phyloP scores from a whole-genome alignment of 2,797 vertebrate species.

The Brachyalestes nurse region DNA sequence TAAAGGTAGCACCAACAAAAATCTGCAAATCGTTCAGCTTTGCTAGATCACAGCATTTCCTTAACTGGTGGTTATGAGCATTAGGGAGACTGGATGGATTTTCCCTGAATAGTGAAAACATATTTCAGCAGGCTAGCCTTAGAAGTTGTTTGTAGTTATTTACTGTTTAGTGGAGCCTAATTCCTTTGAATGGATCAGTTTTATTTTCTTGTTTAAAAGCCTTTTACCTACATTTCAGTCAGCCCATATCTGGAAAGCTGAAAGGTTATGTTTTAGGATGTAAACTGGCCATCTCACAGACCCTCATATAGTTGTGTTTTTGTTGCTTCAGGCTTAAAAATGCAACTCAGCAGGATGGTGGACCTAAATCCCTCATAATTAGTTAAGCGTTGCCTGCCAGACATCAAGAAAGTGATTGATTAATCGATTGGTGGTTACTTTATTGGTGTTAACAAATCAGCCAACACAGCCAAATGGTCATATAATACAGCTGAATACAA shows the following conservation, averaged over 20 bases:
- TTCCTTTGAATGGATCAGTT: background rate
- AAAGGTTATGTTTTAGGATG: background rate
- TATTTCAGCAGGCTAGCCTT: background rate
- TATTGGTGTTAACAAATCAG: conserved; percentile 4
- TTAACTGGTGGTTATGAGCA: background rate
- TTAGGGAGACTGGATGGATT: background rate
- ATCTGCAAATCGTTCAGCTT: background rate
- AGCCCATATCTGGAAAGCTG: background rate
- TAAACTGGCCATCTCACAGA: background rate
- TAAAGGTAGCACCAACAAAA: background rate
- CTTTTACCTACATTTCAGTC: background rate
- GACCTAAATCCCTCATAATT: background rate
- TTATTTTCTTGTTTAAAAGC: background rate
- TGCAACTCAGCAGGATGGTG: background rate
- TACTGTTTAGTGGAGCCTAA: background rate
- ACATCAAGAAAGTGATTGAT: conserved; percentile 10
- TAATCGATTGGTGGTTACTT: conserved; percentile 8
- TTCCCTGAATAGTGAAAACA: background rate
- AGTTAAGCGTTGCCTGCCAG: conserved; percentile 12
- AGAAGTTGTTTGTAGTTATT: background rate
- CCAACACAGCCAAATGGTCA: conserved; percentile 12
- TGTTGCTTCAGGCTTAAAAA: conserved; percentile 8
- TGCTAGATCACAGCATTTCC: background rate
- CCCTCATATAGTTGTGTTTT: background rate
- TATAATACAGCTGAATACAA: no score